Conservation (phyloP, 2,797 vertebrate species). For the Borostomias antarcticus region DNA sequence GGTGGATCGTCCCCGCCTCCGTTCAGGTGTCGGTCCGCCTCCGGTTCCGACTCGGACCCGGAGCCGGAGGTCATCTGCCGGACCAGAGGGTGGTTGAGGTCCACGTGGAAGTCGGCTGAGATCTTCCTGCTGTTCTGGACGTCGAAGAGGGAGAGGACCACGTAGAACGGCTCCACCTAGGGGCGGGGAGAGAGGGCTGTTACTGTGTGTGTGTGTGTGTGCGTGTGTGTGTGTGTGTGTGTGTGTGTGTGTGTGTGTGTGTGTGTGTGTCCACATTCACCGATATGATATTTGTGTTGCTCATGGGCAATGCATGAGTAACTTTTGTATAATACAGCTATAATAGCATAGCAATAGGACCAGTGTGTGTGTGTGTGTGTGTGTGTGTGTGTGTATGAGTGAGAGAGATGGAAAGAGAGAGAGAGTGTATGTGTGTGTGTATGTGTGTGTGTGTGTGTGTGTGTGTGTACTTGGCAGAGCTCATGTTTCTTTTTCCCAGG, state of each 20-base stretch:
- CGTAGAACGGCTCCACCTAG: constrained; percentile 96
- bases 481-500: constrained; percentile 2
- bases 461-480: constrained; percentile 38
- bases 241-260: not conserved
- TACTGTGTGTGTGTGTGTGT: not conserved
- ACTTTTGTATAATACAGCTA: not conserved
- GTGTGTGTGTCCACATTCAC: no score
- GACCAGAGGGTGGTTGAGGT: constrained; percentile 90
- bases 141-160: constrained; percentile 91
- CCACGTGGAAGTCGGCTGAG: constrained; percentile 94
- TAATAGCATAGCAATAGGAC: not conserved
- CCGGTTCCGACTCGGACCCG: not conserved
- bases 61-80: constrained; percentile 80
- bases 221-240: not conserved
- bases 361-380: constrained; percentile 18
- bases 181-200: not conserved
- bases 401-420: no score
- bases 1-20: constrained; percentile 61
- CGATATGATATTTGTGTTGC: no score
- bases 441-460: constrained; percentile 16
- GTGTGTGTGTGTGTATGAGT: constrained; percentile 21
- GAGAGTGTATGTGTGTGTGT: constrained; percentile 26
- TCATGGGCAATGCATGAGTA: no score
- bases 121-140: constrained; percentile 93
- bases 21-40: constrained; percentile 64